Evolutionary conservation across 1,140 invertebrate genomes (phyloP), one percentile per base, ranked within the genome.

Genomic region (Ctenoplectra terminalis): DNA sequence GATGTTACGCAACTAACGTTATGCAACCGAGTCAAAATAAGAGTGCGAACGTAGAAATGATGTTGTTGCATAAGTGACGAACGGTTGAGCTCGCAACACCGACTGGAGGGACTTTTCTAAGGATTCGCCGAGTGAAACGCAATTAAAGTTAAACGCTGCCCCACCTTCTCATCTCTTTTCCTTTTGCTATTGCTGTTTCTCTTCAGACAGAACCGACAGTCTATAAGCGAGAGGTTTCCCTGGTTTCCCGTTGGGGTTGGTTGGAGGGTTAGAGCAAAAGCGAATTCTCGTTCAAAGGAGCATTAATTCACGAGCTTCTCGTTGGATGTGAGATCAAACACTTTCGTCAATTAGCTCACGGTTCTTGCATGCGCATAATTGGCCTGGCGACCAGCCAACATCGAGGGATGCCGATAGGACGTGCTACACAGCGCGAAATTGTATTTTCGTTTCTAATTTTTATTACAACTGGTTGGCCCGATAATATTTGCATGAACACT

Each of bases 91-190:
- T 88, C 71, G 80, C 82, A 83, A 89, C 85, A 88, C 86, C 72
- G 63, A 70, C 58, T 54, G 67, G 79, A 88, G 88, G 78, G 77
- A 71, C 83, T 72, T 83, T 91, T 78, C 84, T 91, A 91, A 81
- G 91, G 90, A 83, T 92, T 92, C 90, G 67, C 80, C 60, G 77
- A 89, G 79, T 83, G 87, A 87, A 87, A 87, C 86, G 90, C 92
- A 92, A 92, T 92, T 92, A 92, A 92, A 92, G 88, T 92, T 92
- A 92, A 92, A 92, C 87, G 90, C 74, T 85, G 75, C 71, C 66
- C 46, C 43, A 20, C 31, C 40, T 50, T 48, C n/a, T 31, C 40
- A 8, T 64, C 76, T 69, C 46, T 69, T 61, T 81, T 82, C 71
- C 75, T 85, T 77, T 82, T 60, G 60, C 69, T 81, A 76, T 67